Evolutionary conservation across 92 coral and sea anemone species (phyloP).

Genomic region (Porites rus): DNA sequence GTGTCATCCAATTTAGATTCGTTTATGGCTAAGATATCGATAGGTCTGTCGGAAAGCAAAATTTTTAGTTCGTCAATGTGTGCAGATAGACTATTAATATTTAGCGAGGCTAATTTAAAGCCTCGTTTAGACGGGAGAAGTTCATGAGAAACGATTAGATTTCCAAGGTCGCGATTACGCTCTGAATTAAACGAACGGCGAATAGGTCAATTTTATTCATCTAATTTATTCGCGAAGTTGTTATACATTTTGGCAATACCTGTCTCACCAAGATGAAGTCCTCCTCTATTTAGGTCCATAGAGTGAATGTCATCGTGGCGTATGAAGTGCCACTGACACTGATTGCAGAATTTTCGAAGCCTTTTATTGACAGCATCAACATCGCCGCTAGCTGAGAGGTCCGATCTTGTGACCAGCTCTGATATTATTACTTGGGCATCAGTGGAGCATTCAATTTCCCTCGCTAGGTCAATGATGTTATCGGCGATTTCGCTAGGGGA

Average conservation of each 20-base stretch:
- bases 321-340: not conserved
- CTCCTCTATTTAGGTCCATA: not conserved
- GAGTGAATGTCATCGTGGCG: not conserved
- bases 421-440: not conserved
- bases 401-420: not conserved
- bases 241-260: conserved; percentile 19
- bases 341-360: not conserved
- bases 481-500: not conserved
- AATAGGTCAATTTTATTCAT: not conserved
- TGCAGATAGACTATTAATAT: no score
- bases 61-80: not conserved
- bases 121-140: no score
- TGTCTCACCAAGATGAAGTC: not conserved
- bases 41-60: not conserved
- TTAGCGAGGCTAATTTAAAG: no score
- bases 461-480: not conserved
- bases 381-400: not conserved
- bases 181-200: no score
- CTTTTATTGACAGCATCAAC: not conserved
- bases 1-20: no score
- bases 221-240: conserved; percentile 14
- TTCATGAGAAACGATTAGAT: no score
- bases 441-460: not conserved
- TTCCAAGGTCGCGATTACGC: no score
- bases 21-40: no score